A percentile compares a stretch with the other conserved stretches of the same genome.
Evolutionary conservation across 1,140 invertebrate genomes (phyloP).

Genomic region (Pachyrhynchus sulphureomaculatus): DNA sequence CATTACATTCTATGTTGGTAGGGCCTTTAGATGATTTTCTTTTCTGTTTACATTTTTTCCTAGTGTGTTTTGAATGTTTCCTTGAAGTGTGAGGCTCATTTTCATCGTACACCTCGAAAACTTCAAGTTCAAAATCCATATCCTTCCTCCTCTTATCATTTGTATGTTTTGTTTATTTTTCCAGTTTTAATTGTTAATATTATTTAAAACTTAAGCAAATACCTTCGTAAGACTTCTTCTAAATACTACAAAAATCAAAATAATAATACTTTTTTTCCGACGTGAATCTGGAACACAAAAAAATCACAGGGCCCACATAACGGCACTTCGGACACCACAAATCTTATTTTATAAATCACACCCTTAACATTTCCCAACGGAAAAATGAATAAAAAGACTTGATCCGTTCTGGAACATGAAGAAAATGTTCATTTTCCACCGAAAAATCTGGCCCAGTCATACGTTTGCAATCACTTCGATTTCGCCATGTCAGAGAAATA

Average conservation of each 20-base stretch:
- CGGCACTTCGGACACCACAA: background rate
- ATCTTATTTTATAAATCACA: background rate
- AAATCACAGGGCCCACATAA: background rate
- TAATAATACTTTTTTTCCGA: background rate
- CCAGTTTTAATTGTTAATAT: constrained; percentile 5
- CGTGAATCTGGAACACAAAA: background rate
- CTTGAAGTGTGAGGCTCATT: constrained; percentile 42
- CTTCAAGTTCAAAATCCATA: constrained; percentile 52
- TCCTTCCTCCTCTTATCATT: constrained; percentile 26
- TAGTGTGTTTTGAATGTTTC: constrained; percentile 45
- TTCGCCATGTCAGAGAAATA: background rate
- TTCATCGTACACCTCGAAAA: constrained; percentile 51
- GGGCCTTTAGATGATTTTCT: constrained; percentile 32
- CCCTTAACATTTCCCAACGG: background rate
- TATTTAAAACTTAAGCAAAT: background rate
- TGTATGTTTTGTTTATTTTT: constrained; percentile 25
- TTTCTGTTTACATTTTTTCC: constrained; percentile 51
- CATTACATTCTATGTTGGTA: constrained; percentile 36
- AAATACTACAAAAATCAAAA: background rate
- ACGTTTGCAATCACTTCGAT: background rate
- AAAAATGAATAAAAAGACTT: background rate
- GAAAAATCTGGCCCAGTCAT: background rate
- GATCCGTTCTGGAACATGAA: background rate
- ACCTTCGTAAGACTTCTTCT: background rate
- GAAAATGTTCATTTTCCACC: background rate